Percentiles rank a stretch among this genome's conserved stretches.
Conservation (phyloP, 2,113 vertebrate species). For the Scomber japonicus region DNA sequence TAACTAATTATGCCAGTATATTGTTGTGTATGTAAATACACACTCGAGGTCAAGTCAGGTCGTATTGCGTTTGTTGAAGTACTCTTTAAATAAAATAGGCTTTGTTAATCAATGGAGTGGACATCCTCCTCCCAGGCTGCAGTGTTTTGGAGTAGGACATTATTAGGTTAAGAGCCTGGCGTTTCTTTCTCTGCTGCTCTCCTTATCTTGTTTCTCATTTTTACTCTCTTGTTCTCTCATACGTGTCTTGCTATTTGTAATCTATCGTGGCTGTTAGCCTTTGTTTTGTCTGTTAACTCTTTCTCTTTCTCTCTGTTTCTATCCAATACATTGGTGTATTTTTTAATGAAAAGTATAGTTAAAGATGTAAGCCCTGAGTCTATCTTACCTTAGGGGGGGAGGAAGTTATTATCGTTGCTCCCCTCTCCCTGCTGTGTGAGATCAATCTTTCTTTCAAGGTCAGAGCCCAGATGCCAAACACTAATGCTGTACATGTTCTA, state of each 20-base stretch:
- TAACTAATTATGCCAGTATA: not conserved
- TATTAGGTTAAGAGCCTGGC: conserved; percentile 45
- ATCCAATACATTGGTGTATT: not conserved
- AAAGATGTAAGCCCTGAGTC: no score
- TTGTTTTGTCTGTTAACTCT: not conserved
- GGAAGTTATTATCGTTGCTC: no score
- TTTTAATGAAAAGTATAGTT: not conserved
- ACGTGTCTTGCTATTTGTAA: not conserved
- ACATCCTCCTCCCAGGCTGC: conserved; percentile 38
- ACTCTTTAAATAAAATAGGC: conserved; percentile 51
- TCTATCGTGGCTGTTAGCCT: not conserved
- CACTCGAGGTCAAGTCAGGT: conserved; percentile 49
- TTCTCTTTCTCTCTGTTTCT: not conserved
- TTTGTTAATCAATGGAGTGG: conserved; percentile 55
- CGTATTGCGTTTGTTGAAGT: conserved; percentile 25
- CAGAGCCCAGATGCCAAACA: no score
- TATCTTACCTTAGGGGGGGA: no score
- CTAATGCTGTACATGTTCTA: no score
- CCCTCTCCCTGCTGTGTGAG: no score
- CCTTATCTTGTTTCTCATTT: conserved; percentile 17
- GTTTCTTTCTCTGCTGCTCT: conserved; percentile 1
- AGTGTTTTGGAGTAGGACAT: conserved; percentile 35
- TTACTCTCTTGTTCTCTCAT: not conserved
- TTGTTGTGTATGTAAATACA: conserved; percentile 7
- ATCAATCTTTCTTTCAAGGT: no score